A percentile compares a stretch with the other conserved stretches of the same genome.
These are phyloP conservation scores for Pentalonia nigronervosa DNA, from an alignment of 1,140 invertebrate species.

Conservation along the genomic window DNA sequence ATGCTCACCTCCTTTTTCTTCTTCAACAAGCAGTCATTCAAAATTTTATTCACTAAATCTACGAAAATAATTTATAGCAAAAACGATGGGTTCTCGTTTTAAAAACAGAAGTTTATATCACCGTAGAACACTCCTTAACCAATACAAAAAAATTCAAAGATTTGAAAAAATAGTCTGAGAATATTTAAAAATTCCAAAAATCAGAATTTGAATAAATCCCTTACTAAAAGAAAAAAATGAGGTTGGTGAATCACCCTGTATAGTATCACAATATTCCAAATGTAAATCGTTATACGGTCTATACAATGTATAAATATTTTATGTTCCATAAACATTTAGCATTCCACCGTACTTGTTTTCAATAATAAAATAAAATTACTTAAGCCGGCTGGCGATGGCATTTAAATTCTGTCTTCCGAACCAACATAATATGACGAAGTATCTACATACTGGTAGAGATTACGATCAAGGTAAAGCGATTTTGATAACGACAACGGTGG, in stretches of 20 bases:
- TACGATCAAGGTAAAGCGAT: not conserved
- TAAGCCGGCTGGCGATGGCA: not conserved
- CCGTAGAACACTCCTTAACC: too few relatives aligned
- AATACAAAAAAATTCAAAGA: too few relatives aligned
- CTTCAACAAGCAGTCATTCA: too few relatives aligned
- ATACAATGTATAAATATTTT: not conserved
- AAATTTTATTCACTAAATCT: too few relatives aligned
- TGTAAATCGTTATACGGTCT: slow-evolving; percentile 2
- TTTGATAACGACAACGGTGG: not conserved
- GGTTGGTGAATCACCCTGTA: not conserved
- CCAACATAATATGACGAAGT: not conserved
- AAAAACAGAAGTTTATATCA: too few relatives aligned
- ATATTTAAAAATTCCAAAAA: too few relatives aligned
- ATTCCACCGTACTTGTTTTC: not conserved
- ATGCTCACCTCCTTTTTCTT: too few relatives aligned
- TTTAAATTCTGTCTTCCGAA: not conserved
- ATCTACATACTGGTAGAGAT: not conserved
- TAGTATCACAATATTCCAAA: not conserved
- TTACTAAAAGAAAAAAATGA: too few relatives aligned
- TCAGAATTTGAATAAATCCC: too few relatives aligned
- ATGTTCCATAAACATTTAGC: not conserved
- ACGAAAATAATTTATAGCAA: too few relatives aligned
- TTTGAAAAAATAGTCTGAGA: too few relatives aligned
- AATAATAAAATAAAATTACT: slow-evolving; percentile 20
- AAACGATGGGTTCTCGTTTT: too few relatives aligned